Evolutionary conservation across 2,888 invertebrate genomes (phyloP).

Genomic region (Amiota communis): DNA sequence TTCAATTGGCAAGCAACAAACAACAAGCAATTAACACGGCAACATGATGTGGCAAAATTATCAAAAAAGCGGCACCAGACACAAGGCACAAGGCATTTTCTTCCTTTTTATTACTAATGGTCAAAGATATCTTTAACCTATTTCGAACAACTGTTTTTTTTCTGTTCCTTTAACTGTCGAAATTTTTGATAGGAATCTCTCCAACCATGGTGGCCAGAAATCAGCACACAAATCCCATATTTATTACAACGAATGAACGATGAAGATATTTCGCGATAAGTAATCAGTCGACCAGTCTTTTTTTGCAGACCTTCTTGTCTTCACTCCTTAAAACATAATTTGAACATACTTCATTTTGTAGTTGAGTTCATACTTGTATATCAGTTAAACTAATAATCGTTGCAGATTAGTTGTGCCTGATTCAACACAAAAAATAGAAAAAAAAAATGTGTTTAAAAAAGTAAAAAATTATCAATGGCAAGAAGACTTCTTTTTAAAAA

Average conservation of each 20-base stretch:
- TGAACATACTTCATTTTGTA: no score
- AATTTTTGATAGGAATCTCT: slow-evolving; percentile 30
- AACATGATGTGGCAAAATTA: slow-evolving; percentile 49
- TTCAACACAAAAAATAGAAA: neutral
- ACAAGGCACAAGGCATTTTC: no score
- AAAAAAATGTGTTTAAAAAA: no score
- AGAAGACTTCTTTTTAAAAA: no score
- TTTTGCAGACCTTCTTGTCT: no score
- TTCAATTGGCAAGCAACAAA: slow-evolving; percentile 50
- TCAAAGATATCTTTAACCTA: no score
- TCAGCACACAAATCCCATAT: slow-evolving; percentile 56
- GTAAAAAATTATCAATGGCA: no score
- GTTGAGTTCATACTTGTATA: neutral
- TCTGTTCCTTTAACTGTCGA: no score
- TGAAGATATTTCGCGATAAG: slow-evolving; percentile 27
- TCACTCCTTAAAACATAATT: no score
- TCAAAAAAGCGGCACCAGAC: neutral
- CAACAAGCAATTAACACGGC: slow-evolving; percentile 59
- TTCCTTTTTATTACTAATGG: no score
- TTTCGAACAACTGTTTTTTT: slow-evolving; percentile 25
- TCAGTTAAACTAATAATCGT: slow-evolving; percentile 3
- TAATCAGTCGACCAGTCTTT: neutral
- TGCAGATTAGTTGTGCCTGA: slow-evolving; percentile 22
- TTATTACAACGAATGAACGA: slow-evolving; percentile 20
- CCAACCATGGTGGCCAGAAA: slow-evolving; percentile 53